Conservation (phyloP, 2,797 vertebrate species). For the Gallinago stenura region DNA sequence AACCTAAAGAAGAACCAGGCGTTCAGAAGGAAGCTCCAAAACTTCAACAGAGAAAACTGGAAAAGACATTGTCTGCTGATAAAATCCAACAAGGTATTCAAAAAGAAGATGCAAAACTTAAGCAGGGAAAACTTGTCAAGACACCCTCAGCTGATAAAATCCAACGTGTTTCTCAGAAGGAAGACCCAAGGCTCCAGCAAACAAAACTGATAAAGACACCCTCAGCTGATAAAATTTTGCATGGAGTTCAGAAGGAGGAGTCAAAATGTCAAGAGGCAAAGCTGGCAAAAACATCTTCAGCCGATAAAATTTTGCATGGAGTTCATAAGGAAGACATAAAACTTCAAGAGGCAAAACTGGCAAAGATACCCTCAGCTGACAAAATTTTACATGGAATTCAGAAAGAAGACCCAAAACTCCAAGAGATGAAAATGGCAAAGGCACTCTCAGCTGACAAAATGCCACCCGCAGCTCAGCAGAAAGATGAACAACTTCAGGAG, state of each 20-base stretch:
- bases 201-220: slow-evolving; percentile 56
- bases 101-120: slow-evolving; percentile 68
- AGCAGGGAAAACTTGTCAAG: slow-evolving; percentile 57
- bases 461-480: slow-evolving; percentile 33
- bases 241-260: slow-evolving; percentile 57
- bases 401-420: slow-evolving; percentile 65
- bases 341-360: slow-evolving; percentile 49
- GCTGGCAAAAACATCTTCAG: slow-evolving; percentile 62
- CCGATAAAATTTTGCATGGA: slow-evolving; percentile 60
- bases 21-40: slow-evolving; percentile 62
- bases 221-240: slow-evolving; percentile 63
- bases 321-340: slow-evolving; percentile 58
- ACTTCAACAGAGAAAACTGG: slow-evolving; percentile 43
- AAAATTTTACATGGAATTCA: slow-evolving; percentile 59
- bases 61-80: slow-evolving; percentile 62
- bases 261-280: slow-evolving; percentile 48
- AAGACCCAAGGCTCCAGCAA: slow-evolving; percentile 54
- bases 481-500: slow-evolving; percentile 23
- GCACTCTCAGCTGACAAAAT: slow-evolving; percentile 71
- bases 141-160: slow-evolving; percentile 71
- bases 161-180: slow-evolving; percentile 52
- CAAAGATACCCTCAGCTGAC: slow-evolving; percentile 58
- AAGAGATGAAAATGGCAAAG: slow-evolving; percentile 60
- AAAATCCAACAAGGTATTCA: slow-evolving; percentile 59
- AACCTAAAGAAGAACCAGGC: slow-evolving; percentile 61